A percentile compares a stretch with the other conserved stretches of the same genome.
phyloP scores from a whole-genome alignment of 2,113 vertebrate genomes.

The Atrichornis clamosus region DNA sequence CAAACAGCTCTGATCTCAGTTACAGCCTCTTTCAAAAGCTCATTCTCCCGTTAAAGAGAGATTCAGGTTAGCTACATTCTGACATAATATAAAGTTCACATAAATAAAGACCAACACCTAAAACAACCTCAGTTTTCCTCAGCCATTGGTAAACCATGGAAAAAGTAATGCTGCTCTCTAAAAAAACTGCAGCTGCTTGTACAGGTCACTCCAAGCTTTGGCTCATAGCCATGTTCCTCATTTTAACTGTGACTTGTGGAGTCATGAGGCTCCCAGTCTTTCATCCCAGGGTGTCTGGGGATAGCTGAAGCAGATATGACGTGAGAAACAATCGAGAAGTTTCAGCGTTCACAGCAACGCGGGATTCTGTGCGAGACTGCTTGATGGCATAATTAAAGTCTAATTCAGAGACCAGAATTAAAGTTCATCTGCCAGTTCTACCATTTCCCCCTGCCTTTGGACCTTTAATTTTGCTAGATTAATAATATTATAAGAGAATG shows the following conservation, averaged over 20 bases:
- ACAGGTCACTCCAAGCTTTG: not conserved
- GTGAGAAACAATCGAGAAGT: not conserved
- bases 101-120: not conserved
- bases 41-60: not conserved
- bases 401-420: not conserved
- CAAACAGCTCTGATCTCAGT: not conserved
- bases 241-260: not conserved
- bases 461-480: not conserved
- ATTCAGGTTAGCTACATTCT: not conserved
- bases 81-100: not conserved
- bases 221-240: not conserved
- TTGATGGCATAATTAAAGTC: not conserved
- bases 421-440: not conserved
- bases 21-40: not conserved
- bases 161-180: not conserved
- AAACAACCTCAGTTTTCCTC: not conserved
- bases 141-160: not conserved
- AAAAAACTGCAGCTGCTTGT: not conserved
- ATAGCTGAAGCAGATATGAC: not conserved
- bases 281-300: not conserved
- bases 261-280: not conserved
- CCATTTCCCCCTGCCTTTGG: not conserved
- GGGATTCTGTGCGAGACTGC: not conserved
- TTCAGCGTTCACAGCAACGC: rapidly evolving
- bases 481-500: not conserved